A percentile compares a stretch with the other conserved stretches of the same genome.
Evolutionary conservation across 2,888 invertebrate genomes (phyloP).

Genomic region (Epirrita christyi): DNA sequence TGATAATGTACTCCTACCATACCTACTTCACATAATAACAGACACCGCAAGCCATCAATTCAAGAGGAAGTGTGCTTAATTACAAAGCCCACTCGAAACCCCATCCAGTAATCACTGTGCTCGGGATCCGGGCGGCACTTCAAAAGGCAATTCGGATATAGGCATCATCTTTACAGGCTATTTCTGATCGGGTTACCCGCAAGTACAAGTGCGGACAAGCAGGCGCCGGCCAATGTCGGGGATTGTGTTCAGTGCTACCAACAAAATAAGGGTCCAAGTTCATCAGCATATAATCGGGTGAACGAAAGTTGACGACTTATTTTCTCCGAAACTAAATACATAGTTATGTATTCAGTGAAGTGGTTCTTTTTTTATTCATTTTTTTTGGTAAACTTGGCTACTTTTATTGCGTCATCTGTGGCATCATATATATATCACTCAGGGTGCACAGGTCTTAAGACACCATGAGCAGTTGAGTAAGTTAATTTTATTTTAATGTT

Average conservation of each 20-base stretch:
- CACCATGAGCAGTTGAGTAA: too few relatives aligned
- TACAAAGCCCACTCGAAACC: conserved; percentile 36
- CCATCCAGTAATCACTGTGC: conserved; percentile 45
- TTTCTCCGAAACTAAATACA: too few relatives aligned
- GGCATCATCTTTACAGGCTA: conserved; percentile 47
- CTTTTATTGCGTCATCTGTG: too few relatives aligned
- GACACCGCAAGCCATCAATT: conserved; percentile 34
- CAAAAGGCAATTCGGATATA: conserved; percentile 38
- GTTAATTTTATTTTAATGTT: too few relatives aligned
- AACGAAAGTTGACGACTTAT: too few relatives aligned
- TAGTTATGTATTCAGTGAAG: too few relatives aligned
- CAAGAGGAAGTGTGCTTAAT: conserved; percentile 37
- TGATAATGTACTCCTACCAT: conserved; percentile 18
- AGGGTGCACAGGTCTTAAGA: too few relatives aligned
- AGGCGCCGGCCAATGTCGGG: conserved; percentile 13
- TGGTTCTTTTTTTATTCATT: too few relatives aligned
- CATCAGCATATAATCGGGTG: too few relatives aligned
- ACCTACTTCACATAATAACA: conserved; percentile 22
- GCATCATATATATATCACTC: too few relatives aligned
- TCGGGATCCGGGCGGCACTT: conserved; percentile 37
- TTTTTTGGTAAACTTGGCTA: too few relatives aligned
- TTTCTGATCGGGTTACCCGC: conserved; percentile 40
- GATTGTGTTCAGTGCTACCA: too few relatives aligned
- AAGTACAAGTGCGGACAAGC: conserved; percentile 12
- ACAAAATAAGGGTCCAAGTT: not conserved